These are phyloP conservation scores for Bhutanitis thaidina DNA, from an alignment of 2,888 invertebrate genomes.

Conservation along the genomic window DNA sequence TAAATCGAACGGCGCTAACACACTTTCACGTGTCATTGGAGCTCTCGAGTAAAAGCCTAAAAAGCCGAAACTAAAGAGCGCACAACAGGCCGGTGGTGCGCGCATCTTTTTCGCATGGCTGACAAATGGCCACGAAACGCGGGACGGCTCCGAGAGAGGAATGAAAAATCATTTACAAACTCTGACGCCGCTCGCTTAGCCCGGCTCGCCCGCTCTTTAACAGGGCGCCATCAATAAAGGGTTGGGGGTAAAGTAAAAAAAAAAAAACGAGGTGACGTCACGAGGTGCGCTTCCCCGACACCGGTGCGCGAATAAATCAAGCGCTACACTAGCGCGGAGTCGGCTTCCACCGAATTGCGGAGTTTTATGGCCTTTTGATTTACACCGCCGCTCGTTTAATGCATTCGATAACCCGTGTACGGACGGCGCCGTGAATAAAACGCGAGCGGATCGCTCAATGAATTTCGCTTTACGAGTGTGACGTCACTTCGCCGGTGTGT, in stretches of 20 bases:
- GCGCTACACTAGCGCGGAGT: constrained; percentile 62
- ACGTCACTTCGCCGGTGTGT: constrained; percentile 16
- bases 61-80: constrained; percentile 57
- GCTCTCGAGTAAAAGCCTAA: constrained; percentile 73
- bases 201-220: constrained; percentile 67
- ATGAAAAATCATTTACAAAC: constrained; percentile 76
- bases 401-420: constrained; percentile 33
- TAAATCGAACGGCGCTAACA: constrained; percentile 72
- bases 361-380: constrained; percentile 68
- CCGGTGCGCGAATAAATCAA: constrained; percentile 71
- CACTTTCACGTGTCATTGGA: constrained; percentile 78
- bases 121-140: constrained; percentile 76
- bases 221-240: constrained; percentile 75
- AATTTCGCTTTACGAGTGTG: constrained; percentile 25
- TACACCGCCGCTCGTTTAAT: constrained; percentile 57
- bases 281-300: constrained; percentile 73
- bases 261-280: constrained; percentile 71
- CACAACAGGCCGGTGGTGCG: constrained; percentile 54
- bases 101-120: constrained; percentile 74
- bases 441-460: constrained; percentile 31
- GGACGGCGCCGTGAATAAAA: constrained; percentile 37
- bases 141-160: constrained; percentile 59
- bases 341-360: constrained; percentile 63
- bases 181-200: constrained; percentile 63
- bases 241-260: too few relatives aligned